Percentiles rank a stretch among this genome's conserved stretches.
Conservation (phyloP, 2,888 invertebrate species). For the Lasiommata megera region DNA sequence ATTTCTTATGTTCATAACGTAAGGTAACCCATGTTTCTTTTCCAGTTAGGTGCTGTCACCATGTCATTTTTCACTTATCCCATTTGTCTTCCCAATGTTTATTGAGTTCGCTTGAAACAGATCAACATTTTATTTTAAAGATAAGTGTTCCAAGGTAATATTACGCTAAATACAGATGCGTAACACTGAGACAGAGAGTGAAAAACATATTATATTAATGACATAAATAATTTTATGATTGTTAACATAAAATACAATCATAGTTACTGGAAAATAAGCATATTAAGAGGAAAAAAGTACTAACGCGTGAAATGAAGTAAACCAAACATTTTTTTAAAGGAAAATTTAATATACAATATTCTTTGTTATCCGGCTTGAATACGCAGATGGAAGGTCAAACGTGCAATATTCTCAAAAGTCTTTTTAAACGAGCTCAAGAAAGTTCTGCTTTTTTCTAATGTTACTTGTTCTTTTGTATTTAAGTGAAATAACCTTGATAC, state of each 20-base stretch:
- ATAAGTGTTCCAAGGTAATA: not conserved
- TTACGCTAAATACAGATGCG: not conserved
- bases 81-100: conserved; percentile 19
- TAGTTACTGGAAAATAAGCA: not conserved
- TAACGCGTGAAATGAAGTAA: not conserved
- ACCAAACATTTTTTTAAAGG: not conserved
- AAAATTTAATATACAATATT: conserved; percentile 3
- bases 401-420: conserved; percentile 17
- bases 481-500: conserved; percentile 18
- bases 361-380: conserved; percentile 11
- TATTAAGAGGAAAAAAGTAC: not conserved
- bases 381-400: conserved; percentile 16
- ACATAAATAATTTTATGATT: too few relatives aligned
- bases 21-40: conserved; percentile 4
- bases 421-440: conserved; percentile 17
- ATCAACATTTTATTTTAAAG: not conserved
- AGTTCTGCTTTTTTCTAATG: conserved; percentile 16
- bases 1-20: conserved; percentile 4
- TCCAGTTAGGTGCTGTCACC: conserved; percentile 21
- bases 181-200: too few relatives aligned
- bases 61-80: conserved; percentile 28
- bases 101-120: conserved; percentile 13
- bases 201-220: too few relatives aligned
- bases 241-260: too few relatives aligned
- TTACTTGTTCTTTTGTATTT: conserved; percentile 17